These are phyloP conservation scores for Biston betularia DNA, from an alignment of 2,888 invertebrate species.

Conservation along the genomic window DNA sequence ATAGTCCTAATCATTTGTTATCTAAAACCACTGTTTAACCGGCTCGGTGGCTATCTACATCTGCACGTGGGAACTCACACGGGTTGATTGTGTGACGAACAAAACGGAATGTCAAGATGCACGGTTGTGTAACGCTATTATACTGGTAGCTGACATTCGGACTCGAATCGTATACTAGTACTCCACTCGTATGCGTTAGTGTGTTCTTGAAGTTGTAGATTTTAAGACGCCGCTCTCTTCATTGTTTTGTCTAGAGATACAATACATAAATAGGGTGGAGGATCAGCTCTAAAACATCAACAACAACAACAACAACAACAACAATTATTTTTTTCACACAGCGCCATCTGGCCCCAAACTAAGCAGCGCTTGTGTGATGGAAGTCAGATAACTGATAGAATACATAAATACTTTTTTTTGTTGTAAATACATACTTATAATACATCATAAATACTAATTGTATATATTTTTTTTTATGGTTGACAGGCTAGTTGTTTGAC, in stretches of 20 bases:
- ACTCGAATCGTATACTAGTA: constrained; percentile 59
- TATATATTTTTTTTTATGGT: too few species aligned
- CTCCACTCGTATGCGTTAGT: constrained; percentile 63
- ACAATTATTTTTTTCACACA: too few species aligned
- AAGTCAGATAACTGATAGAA: too few species aligned
- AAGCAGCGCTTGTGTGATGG: too few species aligned
- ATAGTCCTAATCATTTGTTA: constrained; percentile 61
- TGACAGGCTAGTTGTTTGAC: too few species aligned
- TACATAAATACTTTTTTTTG: too few species aligned
- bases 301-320: too few species aligned
- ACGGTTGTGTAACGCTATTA: constrained; percentile 71
- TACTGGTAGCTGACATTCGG: constrained; percentile 70
- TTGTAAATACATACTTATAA: too few species aligned
- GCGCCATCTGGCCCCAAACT: too few species aligned
- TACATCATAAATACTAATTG: too few species aligned
- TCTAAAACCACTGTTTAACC: constrained; percentile 68
- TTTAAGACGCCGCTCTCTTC: constrained; percentile 57
- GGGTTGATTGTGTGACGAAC: constrained; percentile 72
- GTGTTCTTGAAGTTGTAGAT: constrained; percentile 63
- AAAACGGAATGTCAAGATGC: constrained; percentile 84
- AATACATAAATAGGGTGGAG: not conserved
- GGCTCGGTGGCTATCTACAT: constrained; percentile 63
- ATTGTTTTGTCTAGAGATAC: constrained; percentile 45
- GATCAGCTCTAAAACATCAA: not conserved
- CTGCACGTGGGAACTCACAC: constrained; percentile 79